Base-by-base conservation (phyloP, 2,113 vertebrate species). In the Esox niger region DNA sequence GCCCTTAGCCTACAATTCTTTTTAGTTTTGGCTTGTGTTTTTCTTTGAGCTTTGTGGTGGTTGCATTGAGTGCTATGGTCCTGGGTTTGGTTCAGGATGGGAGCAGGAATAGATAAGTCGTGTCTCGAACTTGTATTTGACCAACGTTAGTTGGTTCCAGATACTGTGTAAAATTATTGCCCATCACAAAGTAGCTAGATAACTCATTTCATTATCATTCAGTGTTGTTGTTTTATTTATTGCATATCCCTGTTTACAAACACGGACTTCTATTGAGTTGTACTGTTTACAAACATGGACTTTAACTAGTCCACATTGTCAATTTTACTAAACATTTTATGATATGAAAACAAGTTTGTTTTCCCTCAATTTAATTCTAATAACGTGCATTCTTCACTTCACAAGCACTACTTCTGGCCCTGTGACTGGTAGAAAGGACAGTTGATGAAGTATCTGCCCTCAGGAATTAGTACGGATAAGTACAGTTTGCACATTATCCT, bases 401-500 rank as follows among this genome's bases (percentile, higher is more conserved):
- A 64, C 68, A 82, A 72, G 74, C 76, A 83, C 79, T 60, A 77
- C 63, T 75, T 52, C 73, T 56, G 59, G 8, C 47, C 47, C 57
- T 55, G 79, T 69, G 81, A 81, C 76, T 75, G 27, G 70, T 77
- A 57, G 66, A 66, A 82, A 75, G 25, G 27, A 77, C 74, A 70
- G 38, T 82, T 84, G 20, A 31, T 68, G 67, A 52, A 79, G 52
- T 75, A 57, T 77, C 81, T 82, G 69, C 70, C 80, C 59, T 74
- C 64, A 74, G 61, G 72, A 74, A 74, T 52, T 69, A 64, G 56
- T 76, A 69, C 33, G 43, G 13, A 31, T 64, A 55, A 76, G 71
- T 85, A 82, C 79, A 80, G 83, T 88, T 91, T 90, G 88, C 88
- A 89, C 88, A 86, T 84, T 85, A 79, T 84, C 80, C 85, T 84